These are phyloP conservation scores for Potamilus streckersoni DNA, from an alignment of 1,140 invertebrate genomes.

Conservation along the genomic window DNA sequence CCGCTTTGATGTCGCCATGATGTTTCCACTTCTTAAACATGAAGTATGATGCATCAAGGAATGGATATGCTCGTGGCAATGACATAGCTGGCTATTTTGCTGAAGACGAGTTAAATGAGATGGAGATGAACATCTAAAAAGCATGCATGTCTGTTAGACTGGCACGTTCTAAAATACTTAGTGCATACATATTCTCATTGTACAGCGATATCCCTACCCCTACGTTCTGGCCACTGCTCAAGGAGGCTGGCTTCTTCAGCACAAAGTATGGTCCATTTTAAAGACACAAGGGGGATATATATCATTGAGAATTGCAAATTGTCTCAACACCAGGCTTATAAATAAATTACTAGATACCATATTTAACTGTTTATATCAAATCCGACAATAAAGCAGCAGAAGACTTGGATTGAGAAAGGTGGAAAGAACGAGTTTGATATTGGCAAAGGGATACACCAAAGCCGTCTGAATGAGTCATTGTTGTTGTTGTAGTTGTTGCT, in stretches of 20 bases:
- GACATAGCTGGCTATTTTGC: slow-evolving; percentile 82
- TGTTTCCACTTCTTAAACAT: slow-evolving; percentile 83
- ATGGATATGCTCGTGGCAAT: slow-evolving; percentile 74
- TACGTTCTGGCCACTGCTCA: slow-evolving; percentile 78
- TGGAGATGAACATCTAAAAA: slow-evolving; percentile 78
- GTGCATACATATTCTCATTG: slow-evolving; percentile 78
- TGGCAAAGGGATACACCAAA: no score
- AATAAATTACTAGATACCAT: no score
- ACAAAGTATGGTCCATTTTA: slow-evolving; percentile 70
- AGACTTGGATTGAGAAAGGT: no score
- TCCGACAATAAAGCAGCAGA: no score
- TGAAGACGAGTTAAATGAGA: slow-evolving; percentile 71
- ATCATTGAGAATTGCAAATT: no score
- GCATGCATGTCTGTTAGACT: slow-evolving; percentile 80
- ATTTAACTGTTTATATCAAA: no score
- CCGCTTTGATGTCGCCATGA: slow-evolving; percentile 74
- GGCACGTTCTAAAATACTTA: slow-evolving; percentile 83
- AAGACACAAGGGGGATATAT: slow-evolving; percentile 59
- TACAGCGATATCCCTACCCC: slow-evolving; percentile 82
- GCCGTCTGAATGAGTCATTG: no score
- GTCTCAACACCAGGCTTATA: no score
- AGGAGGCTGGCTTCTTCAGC: slow-evolving; percentile 51
- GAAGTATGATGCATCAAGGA: slow-evolving; percentile 70
- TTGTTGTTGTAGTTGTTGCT: no score
- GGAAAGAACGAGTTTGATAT: no score